Evolutionary conservation across 2,113 vertebrate genomes (phyloP).

Genomic region (Casuarius casuarius): DNA sequence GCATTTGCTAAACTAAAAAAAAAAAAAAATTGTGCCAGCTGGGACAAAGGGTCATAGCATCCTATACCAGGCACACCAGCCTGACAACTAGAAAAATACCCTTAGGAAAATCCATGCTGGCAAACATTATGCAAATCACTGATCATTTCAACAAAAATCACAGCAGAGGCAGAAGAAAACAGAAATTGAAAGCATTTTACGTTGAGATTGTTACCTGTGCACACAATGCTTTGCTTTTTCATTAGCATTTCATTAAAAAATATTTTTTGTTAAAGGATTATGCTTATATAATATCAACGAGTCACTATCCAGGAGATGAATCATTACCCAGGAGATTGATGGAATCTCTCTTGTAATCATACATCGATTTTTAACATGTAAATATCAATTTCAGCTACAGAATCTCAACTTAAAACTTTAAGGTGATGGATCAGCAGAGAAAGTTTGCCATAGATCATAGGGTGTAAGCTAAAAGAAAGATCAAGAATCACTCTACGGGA

Average conservation of each 20-base stretch:
- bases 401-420: neutral
- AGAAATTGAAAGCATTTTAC: neutral
- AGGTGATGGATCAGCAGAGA: neutral
- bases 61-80: neutral
- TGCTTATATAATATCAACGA: neutral
- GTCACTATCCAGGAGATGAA: neutral
- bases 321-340: neutral
- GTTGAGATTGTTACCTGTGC: neutral
- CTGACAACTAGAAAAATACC: neutral
- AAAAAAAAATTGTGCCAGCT: neutral
- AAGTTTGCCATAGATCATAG: neutral
- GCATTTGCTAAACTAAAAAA: neutral
- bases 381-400: neutral
- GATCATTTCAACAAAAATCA: neutral
- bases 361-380: neutral
- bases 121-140: neutral
- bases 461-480: neutral
- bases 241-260: neutral
- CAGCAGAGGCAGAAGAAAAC: neutral
- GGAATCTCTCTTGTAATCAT: neutral
- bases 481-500: neutral
- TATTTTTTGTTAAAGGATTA: neutral
- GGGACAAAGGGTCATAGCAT: neutral
- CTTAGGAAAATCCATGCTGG: neutral
- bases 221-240: neutral